Evolutionary conservation across 2,888 invertebrate species (phyloP).

Genomic region (Phaedon cochleariae): DNA sequence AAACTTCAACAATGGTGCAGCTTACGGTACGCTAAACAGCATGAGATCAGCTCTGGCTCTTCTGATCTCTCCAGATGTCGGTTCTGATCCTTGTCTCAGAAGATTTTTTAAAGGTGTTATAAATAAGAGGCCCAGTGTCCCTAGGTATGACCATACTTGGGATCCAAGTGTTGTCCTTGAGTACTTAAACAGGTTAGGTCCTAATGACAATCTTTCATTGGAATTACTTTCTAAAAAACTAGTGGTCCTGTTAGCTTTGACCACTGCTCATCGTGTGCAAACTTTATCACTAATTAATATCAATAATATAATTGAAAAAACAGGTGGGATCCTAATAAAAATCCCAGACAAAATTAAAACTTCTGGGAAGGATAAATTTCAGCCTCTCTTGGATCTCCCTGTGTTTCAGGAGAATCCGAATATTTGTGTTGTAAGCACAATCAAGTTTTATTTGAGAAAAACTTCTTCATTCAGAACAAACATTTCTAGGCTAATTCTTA

Average conservation of each 20-base stretch:
- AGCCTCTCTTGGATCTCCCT: background rate
- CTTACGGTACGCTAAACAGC: background rate
- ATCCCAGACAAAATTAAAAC: too few species aligned
- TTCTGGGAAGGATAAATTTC: too few species aligned
- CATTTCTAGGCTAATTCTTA: background rate
- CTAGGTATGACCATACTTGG: too few species aligned
- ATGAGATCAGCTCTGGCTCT: background rate
- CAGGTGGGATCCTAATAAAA: too few species aligned
- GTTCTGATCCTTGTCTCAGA: background rate
- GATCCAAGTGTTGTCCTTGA: too few species aligned
- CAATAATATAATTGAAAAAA: conserved; percentile 8
- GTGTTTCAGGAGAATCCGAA: background rate
- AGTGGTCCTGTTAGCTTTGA: too few species aligned
- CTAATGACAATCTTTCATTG: background rate
- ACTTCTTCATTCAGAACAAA: background rate
- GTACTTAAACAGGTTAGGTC: background rate
- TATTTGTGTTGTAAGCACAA: background rate
- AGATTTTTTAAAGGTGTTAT: background rate
- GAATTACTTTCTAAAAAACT: background rate
- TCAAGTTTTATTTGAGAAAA: background rate
- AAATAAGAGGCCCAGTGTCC: too few species aligned
- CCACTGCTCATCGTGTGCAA: conserved; percentile 4
- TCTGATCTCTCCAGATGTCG: background rate
- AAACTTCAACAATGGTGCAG: conserved; percentile 1
- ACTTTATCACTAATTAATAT: conserved; percentile 7